Conservation (phyloP, 2,113 vertebrate genomes). For the Spilogale gracilis region DNA sequence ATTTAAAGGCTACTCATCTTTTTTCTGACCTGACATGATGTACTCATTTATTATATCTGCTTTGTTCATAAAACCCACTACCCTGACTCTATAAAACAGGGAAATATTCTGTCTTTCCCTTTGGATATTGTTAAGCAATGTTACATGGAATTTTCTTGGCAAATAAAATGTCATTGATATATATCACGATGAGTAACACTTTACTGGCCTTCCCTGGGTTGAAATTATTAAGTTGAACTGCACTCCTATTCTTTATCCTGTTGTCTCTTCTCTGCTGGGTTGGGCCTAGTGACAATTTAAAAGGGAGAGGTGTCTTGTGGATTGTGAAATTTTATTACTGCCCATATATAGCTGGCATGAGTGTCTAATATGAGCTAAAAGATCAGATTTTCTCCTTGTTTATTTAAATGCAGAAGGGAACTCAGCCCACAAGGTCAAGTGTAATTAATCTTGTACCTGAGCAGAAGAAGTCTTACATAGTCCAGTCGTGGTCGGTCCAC, state of each 20-base stretch:
- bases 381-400: not conserved
- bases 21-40: slow-evolving; percentile 41
- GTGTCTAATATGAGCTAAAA: not conserved
- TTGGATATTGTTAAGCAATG: not conserved
- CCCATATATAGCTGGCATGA: not conserved
- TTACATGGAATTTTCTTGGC: not conserved
- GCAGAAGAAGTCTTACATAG: not conserved
- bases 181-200: not conserved
- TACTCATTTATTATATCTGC: not conserved
- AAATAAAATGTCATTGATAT: not conserved
- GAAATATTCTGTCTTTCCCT: not conserved
- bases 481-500: not conserved
- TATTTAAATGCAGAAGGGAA: not conserved
- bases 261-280: not conserved
- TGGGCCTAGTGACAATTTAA: not conserved
- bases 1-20: not conserved
- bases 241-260: not conserved
- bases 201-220: not conserved
- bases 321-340: not conserved
- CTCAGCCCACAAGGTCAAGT: not conserved
- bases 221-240: not conserved
- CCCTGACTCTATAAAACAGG: not conserved
- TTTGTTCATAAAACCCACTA: slow-evolving; percentile 50
- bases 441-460: not conserved
- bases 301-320: not conserved